Percentiles rank a stretch among this genome's conserved stretches.
Evolutionary conservation across 2,888 invertebrate species (phyloP).

Genomic region (Cylindroiulus punctatus): DNA sequence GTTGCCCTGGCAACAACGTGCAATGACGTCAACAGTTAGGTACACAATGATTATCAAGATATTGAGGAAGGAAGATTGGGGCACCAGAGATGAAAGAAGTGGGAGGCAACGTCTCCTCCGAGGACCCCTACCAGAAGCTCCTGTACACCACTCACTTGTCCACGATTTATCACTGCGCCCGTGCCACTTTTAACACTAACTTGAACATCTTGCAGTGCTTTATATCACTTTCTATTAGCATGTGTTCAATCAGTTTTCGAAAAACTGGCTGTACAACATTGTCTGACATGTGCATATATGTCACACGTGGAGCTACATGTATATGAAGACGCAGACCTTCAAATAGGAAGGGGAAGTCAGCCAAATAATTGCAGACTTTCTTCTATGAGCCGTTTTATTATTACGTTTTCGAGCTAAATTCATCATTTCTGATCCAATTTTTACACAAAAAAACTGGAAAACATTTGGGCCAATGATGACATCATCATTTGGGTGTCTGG

Average conservation of each 20-base stretch:
- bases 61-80: constrained; percentile 53
- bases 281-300: neutral
- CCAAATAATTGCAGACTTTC: too few relatives aligned
- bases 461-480: too few relatives aligned
- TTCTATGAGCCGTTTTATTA: too few relatives aligned
- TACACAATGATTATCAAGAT: constrained; percentile 56
- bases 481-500: too few relatives aligned
- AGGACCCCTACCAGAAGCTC: neutral
- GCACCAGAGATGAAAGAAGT: constrained; percentile 47
- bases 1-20: constrained; percentile 54
- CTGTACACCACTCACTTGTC: neutral
- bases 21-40: constrained; percentile 55
- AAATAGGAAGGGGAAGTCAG: too few relatives aligned
- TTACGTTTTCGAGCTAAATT: too few relatives aligned
- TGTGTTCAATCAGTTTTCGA: neutral
- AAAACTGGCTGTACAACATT: neutral
- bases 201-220: too few relatives aligned
- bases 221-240: neutral
- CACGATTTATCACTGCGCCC: neutral
- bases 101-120: neutral
- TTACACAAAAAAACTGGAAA: too few relatives aligned
- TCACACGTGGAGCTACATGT: neutral
- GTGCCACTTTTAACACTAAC: too few relatives aligned
- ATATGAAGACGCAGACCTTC: too few relatives aligned
- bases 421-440: too few relatives aligned